A percentile compares a stretch with the other conserved stretches of the same genome.
Evolutionary conservation across 2,113 vertebrate genomes (phyloP).

Genomic region (cat (Felis catus)): F.catus_Fca126_mat1.0 CM031411.1:42794001-42794500

Average conservation of each 20-base stretch:
- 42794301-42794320: not conserved
- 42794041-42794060: not conserved
- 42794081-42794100: not conserved
- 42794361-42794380: not conserved
- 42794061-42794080: not conserved
- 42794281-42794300: not conserved
- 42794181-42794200: not conserved
- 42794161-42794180: not conserved
- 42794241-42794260: not conserved
- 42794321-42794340: not conserved
- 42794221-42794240: not conserved
- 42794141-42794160: not conserved
- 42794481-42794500: not conserved
- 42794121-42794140: not conserved
- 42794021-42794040: not conserved
- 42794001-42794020: no score
- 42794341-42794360: not conserved
- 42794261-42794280: not conserved
- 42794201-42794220: not conserved
- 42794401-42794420: not conserved
- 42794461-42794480: not conserved
- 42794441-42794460: not conserved
- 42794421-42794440: not conserved
- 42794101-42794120: not conserved
- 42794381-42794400: not conserved